Base-by-base conservation (phyloP, 2,797 vertebrate species). In the Sebastes hopkinsi region DNA sequence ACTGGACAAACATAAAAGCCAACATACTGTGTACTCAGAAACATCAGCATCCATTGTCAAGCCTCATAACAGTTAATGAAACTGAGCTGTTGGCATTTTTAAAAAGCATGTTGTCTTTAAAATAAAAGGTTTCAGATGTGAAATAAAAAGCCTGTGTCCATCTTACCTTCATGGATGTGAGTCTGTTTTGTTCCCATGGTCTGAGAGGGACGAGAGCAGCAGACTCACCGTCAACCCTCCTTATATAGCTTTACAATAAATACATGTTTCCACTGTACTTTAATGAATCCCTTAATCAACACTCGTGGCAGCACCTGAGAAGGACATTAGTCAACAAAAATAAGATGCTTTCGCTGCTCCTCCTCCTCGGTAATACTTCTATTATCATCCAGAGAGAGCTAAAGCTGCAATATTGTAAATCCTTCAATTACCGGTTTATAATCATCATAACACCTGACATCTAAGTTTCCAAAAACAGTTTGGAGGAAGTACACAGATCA, bases 321-420 rank as follows among this genome's bases (percentile, higher is more conserved):
- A 80, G 79, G 46, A 84, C 87, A 90, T 89, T 88, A 91, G 89
- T 93, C 91, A 90, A 93, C 91, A 91, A 92, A 94, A 94, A 94
- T 81, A 88, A 89, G 88, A 90, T 81, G 88, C 85, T 87, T 79
- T 87, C 67, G 65, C 68, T 65, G 80, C 84, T 86, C 74, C 75
- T 76, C 72, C 87, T 75, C 46, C 6, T 52, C 20, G 20, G 38
- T 83, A 88, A 92, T 75, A 55, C 83, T 67, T 85, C 81, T 74
- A 82, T 93, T 89, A 93, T 91, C 85, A 83, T 83, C 87, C 60
- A 87, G 83, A 85, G 74, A 88, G 66, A 86, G 88, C 79, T 32
- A 89, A 89, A 92, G 87, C 89, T 89, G 91, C 89, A 92, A 90
- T 91, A 85, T 70, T 62, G 79, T 75, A 84, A 92, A 92, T 92